Conservation (phyloP, 2,888 invertebrate genomes). For the Brachylomia viminalis region DNA sequence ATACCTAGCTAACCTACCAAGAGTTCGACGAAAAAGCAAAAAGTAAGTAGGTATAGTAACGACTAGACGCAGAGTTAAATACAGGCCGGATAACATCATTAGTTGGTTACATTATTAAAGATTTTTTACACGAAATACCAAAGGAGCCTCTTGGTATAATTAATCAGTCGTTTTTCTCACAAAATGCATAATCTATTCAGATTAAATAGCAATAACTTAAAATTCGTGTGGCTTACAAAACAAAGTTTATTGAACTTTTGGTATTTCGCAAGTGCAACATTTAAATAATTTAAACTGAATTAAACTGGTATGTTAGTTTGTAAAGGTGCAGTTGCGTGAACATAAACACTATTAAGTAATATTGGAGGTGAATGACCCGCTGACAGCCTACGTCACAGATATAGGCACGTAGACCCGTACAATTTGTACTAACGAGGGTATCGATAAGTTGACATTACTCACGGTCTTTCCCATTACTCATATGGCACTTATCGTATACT, state of each 20-base stretch:
- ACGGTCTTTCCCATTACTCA: slow-evolving; percentile 67
- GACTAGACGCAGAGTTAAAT: neutral
- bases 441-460: slow-evolving; percentile 61
- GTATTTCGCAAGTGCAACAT: slow-evolving; percentile 66
- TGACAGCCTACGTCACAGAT: slow-evolving; percentile 65
- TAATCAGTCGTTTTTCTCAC: slow-evolving; percentile 38
- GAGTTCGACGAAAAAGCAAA: neutral
- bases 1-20: neutral
- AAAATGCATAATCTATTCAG: slow-evolving; percentile 36
- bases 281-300: slow-evolving; percentile 66
- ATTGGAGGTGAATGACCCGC: slow-evolving; percentile 67
- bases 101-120: slow-evolving; percentile 1
- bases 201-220: slow-evolving; percentile 54
- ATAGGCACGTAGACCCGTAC: slow-evolving; percentile 39
- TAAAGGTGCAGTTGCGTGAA: slow-evolving; percentile 69
- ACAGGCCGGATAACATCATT: neutral
- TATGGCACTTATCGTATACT: slow-evolving; percentile 32
- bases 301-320: slow-evolving; percentile 65
- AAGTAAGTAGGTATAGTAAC: neutral
- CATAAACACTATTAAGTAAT: slow-evolving; percentile 68
- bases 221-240: slow-evolving; percentile 61
- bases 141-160: neutral
- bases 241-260: slow-evolving; percentile 65
- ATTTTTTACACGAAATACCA: slow-evolving; percentile 16
- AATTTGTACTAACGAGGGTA: slow-evolving; percentile 51